Base-by-base conservation (phyloP, 2,797 vertebrate genomes). In the Catostomus latipinnis region DNA sequence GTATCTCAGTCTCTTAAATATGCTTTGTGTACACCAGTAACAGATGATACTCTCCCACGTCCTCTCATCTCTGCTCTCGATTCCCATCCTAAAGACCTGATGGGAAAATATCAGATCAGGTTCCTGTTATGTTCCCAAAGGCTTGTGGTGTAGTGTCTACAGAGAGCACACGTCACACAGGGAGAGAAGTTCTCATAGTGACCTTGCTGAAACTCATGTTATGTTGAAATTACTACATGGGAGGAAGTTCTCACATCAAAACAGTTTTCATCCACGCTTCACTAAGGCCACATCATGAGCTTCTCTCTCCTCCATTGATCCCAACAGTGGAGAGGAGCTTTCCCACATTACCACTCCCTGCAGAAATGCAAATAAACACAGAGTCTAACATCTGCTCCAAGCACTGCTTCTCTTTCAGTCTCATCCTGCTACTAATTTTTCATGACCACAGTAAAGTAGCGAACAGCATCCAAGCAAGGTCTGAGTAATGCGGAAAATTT, bases 231-330 rank as follows among this genome's bases (percentile, higher is more conserved):
- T 69, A 81, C 70, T 75, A 76, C 84, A 80, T 43, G 56, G 56
- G 72, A 88, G 87, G 62, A 86, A 18, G 84, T 93, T 93, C 88
- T 92, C 92, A 92, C 90, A 88, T 80, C 85, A 79, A 86, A 89
- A 89, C 56, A 71, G 83, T 87, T 86, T 90, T 80, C 82, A 86
- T 89, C 86, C 87, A 84, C 84, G 84, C 88, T 88, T 70, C 83
- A 84, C 81, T 91, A 93, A 94, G 93, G 92, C 87, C 90, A 91
- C 81, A 67, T 81, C 80, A 80, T 57, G 50, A 76, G 84, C 91
- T 94, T 94, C 94, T 94, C 94, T 93, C 62, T 76, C 69, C 73
- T 75, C 77, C 89, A 94, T 94, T 87, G 88, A 94, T 94, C 91
- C 81, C 71, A 84, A 83, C 84, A 22, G 53, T 81, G 75, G 83